Base-by-base conservation (phyloP, 1,140 invertebrate genomes). In the Saccostrea glomerata region DNA sequence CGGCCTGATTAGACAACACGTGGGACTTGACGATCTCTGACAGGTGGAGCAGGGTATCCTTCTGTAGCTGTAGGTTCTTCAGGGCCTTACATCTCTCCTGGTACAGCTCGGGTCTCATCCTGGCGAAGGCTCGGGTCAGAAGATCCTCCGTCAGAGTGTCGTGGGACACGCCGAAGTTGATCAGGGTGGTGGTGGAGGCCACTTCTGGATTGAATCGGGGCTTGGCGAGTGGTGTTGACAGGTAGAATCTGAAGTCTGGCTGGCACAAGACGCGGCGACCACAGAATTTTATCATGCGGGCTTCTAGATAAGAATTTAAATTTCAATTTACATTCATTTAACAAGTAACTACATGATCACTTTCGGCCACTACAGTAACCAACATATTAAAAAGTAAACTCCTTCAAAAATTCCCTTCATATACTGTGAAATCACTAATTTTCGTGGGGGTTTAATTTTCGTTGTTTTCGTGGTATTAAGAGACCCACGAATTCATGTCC, bases 81-180 rank as follows among this genome's bases (percentile, higher is more conserved):
- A 94, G 86, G 0, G 90, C 94, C 9, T 89, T 89, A 36, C 88
- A 89, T 30, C 93, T 86, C 86, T 94, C 93, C 84, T 91, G 88
- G 85, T 93, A 94, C 84, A 95, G 88, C 20, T 94, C 92, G 0
- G 93, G 93, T 1, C 94, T 88, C 54, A 94, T 92, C 7, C 92
- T 88, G n/a, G 93, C 92, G 89, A 95, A 94, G 4, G 92, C 92
- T 86, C 94, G 77, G 1, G 91, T 92, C n/a, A 94, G 89, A 13
- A 95, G 88, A 58, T 94, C 93, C 66, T 94, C 94, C 13, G 91
- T 93, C 40, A 95, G 88, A 15, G 93, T 94, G 86, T 95, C 94
- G 86, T 92, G 91, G 66, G 92, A 94, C 23, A 92, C 92, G n/a
- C 93, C 93, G 91, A 92, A 94, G 91, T 94, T 95, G 86, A 95